Conservation (phyloP, 1,140 invertebrate genomes). For the Orchestia grillus region DNA sequence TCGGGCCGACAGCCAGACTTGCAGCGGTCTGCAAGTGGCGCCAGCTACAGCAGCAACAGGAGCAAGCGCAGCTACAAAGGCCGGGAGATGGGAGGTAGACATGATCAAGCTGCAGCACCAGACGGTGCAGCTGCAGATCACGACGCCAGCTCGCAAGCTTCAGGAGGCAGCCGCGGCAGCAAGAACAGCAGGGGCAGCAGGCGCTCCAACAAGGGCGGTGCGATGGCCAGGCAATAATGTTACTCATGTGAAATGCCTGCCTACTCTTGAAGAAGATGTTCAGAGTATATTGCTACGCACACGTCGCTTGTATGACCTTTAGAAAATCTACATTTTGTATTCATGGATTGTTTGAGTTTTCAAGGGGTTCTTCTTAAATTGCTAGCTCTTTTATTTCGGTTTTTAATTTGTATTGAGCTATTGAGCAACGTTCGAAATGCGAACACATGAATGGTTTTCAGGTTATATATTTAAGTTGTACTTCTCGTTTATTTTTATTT, state of each 20-base stretch:
- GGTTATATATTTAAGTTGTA: neutral
- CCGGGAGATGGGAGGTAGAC: neutral
- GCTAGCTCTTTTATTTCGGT: neutral
- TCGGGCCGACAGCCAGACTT: neutral
- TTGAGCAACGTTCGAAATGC: neutral
- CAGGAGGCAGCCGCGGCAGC: slow-evolving; percentile 6
- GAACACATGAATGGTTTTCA: no score
- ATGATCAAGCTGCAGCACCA: neutral
- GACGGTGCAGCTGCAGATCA: neutral
- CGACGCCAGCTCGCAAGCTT: neutral
- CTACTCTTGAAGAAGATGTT: neutral
- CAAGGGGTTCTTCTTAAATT: neutral
- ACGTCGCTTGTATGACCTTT: neutral
- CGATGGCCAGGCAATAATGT: neutral
- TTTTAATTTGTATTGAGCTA: neutral
- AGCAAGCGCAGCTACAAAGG: neutral
- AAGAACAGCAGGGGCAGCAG: neutral
- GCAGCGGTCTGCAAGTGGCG: neutral
- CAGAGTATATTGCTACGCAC: neutral
- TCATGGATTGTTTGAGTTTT: neutral
- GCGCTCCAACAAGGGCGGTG: neutral
- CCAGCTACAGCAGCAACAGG: neutral
- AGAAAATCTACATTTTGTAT: neutral
- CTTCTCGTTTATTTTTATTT: neutral
- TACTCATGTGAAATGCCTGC: neutral